Percentiles rank a stretch among this genome's conserved stretches.
Conservation (phyloP, 2,797 vertebrate species). For the Phoebastria nigripes region DNA sequence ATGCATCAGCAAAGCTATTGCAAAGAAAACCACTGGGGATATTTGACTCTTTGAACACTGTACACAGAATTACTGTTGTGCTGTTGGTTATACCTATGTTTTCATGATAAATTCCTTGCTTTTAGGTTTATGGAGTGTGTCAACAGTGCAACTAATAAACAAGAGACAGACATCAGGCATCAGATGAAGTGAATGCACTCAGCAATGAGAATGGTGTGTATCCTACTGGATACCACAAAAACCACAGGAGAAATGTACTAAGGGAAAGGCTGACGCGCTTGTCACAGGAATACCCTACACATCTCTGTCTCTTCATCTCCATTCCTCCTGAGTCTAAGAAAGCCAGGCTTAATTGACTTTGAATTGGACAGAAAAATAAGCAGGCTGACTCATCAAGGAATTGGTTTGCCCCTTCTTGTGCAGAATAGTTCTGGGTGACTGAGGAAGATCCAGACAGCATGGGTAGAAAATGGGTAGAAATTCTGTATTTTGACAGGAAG, state of each 20-base stretch:
- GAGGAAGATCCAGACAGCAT: neutral
- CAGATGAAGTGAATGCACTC: neutral
- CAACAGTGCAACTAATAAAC: conserved; percentile 37
- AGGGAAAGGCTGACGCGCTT: conserved; percentile 25
- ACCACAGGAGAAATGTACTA: conserved; percentile 24
- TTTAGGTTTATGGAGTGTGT: conserved; percentile 21
- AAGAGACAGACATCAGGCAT: conserved; percentile 29
- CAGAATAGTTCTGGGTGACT: neutral
- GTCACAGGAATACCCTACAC: neutral
- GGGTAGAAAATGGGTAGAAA: neutral
- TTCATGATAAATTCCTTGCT: conserved; percentile 43
- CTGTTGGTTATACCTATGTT: conserved; percentile 23
- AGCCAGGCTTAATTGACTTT: neutral
- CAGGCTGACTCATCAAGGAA: neutral
- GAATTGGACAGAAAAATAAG: neutral
- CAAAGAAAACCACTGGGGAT: neutral
- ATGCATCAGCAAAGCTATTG: neutral
- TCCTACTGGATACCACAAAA: conserved; percentile 43
- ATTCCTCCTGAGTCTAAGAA: neutral
- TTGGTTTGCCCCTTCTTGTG: neutral
- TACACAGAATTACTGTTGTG: neutral
- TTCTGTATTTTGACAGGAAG: neutral
- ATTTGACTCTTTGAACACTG: neutral
- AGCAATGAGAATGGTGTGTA: conserved; percentile 24
- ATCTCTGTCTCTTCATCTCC: neutral